Conservation (phyloP, 2,797 vertebrate genomes). For the Sebastes taczanowskii region DNA sequence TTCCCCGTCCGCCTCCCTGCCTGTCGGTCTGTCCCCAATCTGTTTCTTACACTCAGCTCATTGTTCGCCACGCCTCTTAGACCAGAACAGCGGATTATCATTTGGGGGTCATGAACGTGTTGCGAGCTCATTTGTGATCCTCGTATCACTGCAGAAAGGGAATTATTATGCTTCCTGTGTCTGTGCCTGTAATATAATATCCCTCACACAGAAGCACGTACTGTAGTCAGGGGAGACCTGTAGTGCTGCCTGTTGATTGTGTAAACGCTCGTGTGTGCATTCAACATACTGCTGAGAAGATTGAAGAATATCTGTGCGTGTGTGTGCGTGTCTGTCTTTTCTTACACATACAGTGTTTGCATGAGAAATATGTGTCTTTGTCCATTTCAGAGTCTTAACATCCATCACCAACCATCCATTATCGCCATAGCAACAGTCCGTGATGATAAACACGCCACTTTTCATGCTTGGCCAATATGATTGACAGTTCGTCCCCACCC, state of each 20-base stretch:
- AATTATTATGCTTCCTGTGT: slow-evolving; percentile 48
- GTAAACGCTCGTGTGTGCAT: slow-evolving; percentile 27
- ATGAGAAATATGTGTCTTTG: slow-evolving; percentile 17
- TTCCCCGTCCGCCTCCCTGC: slow-evolving; percentile 14
- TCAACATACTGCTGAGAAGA: slow-evolving; percentile 3
- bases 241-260: slow-evolving; percentile 55
- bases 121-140: slow-evolving; percentile 56
- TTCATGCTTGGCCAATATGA: slow-evolving; percentile 72
- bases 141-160: slow-evolving; percentile 32
- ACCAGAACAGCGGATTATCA: slow-evolving; percentile 56
- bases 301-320: neutral
- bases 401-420: slow-evolving; percentile 34
- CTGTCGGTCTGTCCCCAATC: slow-evolving; percentile 31
- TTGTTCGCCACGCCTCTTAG: slow-evolving; percentile 43
- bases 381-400: slow-evolving; percentile 35
- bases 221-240: slow-evolving; percentile 30
- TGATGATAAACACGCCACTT: slow-evolving; percentile 68
- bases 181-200: slow-evolving; percentile 44
- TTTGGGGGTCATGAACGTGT: slow-evolving; percentile 45
- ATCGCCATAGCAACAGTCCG: slow-evolving; percentile 72
- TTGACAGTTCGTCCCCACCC: slow-evolving; percentile 73
- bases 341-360: neutral
- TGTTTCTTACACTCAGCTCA: slow-evolving; percentile 48
- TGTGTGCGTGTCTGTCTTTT: neutral
- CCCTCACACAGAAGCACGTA: slow-evolving; percentile 21